Evolutionary conservation across 2,797 vertebrate species (phyloP).

Genomic region (Cynodonichthys magdalenae): DNA sequence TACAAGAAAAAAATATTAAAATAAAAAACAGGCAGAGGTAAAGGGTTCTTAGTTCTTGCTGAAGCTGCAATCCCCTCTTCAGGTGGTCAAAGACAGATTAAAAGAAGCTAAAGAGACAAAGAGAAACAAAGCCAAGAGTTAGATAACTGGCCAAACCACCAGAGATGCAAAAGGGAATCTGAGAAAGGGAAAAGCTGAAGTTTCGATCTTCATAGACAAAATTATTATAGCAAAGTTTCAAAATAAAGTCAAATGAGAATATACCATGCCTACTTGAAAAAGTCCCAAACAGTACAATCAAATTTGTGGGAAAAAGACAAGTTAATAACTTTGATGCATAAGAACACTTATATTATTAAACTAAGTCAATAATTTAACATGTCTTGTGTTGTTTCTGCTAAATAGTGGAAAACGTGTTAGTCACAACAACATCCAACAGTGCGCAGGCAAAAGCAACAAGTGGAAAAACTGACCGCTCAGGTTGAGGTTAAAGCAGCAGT

Average conservation of each 20-base stretch:
- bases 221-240: slow-evolving; percentile 6
- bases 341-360: background rate
- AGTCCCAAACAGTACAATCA: slow-evolving; percentile 10
- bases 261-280: slow-evolving; percentile 8
- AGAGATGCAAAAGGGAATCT: slow-evolving; percentile 31
- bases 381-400: slow-evolving; percentile 20
- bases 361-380: slow-evolving; percentile 8
- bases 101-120: slow-evolving; percentile 89
- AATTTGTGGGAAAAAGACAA: background rate
- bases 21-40: slow-evolving; percentile 80
- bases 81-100: slow-evolving; percentile 94
- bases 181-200: slow-evolving; percentile 18
- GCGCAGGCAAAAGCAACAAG: slow-evolving; percentile 29
- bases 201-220: slow-evolving; percentile 13
- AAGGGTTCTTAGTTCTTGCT: slow-evolving; percentile 90
- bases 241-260: slow-evolving; percentile 1
- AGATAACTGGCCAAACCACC: slow-evolving; percentile 77
- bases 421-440: slow-evolving; percentile 42
- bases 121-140: slow-evolving; percentile 82
- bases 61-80: slow-evolving; percentile 94
- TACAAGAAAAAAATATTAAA: slow-evolving; percentile 53
- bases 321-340: slow-evolving; percentile 2
- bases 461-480: slow-evolving; percentile 25
- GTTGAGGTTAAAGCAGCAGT: slow-evolving; percentile 57
- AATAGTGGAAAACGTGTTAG: slow-evolving; percentile 54